Evolutionary conservation across 2,888 invertebrate species (phyloP).

Genomic region (Phortica okadai): DNA sequence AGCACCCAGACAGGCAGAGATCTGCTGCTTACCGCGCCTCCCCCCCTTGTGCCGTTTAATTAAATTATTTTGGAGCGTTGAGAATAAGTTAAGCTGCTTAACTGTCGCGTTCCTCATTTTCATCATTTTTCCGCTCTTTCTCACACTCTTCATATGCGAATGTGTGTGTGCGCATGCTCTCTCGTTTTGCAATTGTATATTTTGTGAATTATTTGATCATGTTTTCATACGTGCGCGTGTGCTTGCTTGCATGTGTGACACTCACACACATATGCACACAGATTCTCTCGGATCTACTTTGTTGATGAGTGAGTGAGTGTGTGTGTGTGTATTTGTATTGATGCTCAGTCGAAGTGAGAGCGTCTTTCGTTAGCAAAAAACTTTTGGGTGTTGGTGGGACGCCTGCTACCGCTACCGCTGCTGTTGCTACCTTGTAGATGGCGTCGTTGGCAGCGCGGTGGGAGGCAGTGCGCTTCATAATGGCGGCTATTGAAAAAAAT

Average conservation of each 20-base stretch:
- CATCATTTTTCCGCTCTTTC: conserved; percentile 40
- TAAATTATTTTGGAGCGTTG: background rate
- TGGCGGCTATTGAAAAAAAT: conserved; percentile 61
- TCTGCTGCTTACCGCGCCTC: no score
- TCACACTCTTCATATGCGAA: conserved; percentile 37
- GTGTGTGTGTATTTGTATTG: conserved; percentile 19
- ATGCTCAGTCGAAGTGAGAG: background rate
- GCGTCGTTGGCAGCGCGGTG: conserved; percentile 35
- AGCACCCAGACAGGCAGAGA: no score
- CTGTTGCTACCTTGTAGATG: conserved; percentile 43
- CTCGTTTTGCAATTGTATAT: conserved; percentile 52
- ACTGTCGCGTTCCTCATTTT: conserved; percentile 18
- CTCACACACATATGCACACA: background rate
- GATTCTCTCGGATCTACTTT: background rate
- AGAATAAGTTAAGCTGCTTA: background rate
- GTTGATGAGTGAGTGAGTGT: conserved; percentile 19
- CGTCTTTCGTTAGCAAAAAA: conserved; percentile 38
- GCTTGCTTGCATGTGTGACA: conserved; percentile 4
- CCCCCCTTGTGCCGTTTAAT: no score
- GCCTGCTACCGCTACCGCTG: conserved; percentile 52
- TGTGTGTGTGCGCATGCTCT: conserved; percentile 41
- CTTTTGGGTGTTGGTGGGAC: conserved; percentile 26
- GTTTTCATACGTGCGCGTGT: background rate
- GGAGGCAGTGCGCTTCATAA: conserved; percentile 54
- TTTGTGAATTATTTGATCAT: conserved; percentile 41